Evolutionary conservation across 1,140 invertebrate species (phyloP).

Genomic region (Drosophila bifasciata): DNA sequence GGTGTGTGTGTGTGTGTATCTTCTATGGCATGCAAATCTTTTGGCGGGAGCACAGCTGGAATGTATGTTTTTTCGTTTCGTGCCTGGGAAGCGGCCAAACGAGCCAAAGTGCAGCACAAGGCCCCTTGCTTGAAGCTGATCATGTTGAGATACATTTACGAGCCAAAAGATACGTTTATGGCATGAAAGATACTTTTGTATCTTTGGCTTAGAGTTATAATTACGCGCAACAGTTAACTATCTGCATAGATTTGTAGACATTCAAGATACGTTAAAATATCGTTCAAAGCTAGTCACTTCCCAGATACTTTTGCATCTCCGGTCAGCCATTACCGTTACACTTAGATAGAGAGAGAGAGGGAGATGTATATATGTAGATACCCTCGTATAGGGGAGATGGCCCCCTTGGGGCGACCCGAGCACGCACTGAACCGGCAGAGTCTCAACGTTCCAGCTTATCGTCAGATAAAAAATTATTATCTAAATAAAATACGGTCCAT

Average conservation of each 20-base stretch:
- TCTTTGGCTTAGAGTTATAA: not conserved
- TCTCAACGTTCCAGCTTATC: constrained; percentile 51
- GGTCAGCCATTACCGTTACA: constrained; percentile 54
- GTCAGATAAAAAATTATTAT: constrained; percentile 75
- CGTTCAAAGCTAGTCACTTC: constrained; percentile 16
- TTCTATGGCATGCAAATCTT: constrained; percentile 37
- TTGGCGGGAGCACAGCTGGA: constrained; percentile 32
- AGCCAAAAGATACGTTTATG: constrained; percentile 30
- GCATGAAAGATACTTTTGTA: constrained; percentile 18
- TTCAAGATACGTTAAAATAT: too few relatives aligned
- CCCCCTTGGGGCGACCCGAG: constrained; percentile 31
- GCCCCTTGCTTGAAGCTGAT: constrained; percentile 7
- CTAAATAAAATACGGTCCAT: constrained; percentile 76
- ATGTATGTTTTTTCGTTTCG: not conserved
- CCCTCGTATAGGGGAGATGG: constrained; percentile 11
- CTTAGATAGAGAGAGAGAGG: constrained; percentile 13
- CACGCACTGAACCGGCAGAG: constrained; percentile 42
- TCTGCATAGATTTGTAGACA: not conserved
- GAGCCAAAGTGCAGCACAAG: not conserved
- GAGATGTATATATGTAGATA: not conserved
- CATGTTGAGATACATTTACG: constrained; percentile 27
- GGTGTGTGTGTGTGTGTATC: constrained; percentile 21
- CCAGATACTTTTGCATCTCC: constrained; percentile 21
- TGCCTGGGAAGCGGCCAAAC: not conserved
- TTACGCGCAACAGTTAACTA: not conserved